Base-by-base conservation (phyloP, 2,888 invertebrate genomes). In the Dasypogon diadema region DNA sequence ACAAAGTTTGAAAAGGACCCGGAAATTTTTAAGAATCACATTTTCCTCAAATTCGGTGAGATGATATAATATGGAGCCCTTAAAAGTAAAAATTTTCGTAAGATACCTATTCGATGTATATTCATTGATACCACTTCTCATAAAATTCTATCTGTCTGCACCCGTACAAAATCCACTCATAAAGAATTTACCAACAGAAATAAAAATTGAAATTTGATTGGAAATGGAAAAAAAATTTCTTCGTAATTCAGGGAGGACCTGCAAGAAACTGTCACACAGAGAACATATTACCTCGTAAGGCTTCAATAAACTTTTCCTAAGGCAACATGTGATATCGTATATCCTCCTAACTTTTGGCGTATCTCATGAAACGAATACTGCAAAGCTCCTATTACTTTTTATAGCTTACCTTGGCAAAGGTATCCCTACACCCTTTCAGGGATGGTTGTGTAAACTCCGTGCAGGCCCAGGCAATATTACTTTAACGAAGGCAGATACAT, bases 251-350 rank as follows among this genome's bases (percentile, higher is more conserved):
- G 10, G n/a, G 21, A 21, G 4, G 2, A 22, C 1, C 8, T 5
- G 8, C 8, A 4, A 21, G 2, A 22, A 22, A 55, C 55, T 55
- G 55, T 55, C 55, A 16, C 55, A 16, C 55, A 22, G 22, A 10
- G 21, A 18, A 55, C 21, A 21, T 55, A 55, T 55, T 55, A 16
- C 55, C 16, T 55, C 22, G 21, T 18, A 55, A 22, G 55, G 55
- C 55, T 55, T 55, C 55, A 55, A 55, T 55, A 55, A 22, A 55
- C 21, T 55, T 55, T 18, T 55, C 55, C 55, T 55, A n/a, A 21
- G 55, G 55, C 21, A 22, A 48, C 16, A 48, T 48, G 14, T 22
- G 55, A 55, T 55, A 55, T 16, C 21, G 21, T 2, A 21, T 21
- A 5, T 22, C 21, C 12, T n/a, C 51, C 22, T 4, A 22, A 5